phyloP scores from a whole-genome alignment of 2,113 vertebrate genomes.

The Erinaceus europaeus region DNA sequence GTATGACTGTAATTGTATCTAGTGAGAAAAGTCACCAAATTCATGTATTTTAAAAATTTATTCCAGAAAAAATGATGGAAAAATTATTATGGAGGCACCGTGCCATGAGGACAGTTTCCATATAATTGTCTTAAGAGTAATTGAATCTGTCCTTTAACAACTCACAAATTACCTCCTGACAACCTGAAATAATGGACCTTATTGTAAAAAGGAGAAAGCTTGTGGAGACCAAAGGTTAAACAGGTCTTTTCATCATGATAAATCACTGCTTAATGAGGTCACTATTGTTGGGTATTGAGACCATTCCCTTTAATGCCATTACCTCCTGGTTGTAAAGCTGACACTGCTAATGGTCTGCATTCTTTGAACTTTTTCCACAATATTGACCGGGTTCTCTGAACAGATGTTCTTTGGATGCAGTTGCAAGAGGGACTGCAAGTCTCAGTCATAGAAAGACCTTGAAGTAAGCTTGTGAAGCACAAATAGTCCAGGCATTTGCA shows the following conservation, averaged over 20 bases:
- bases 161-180: conserved; percentile 86
- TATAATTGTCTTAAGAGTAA: conserved; percentile 80
- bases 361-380: conserved; percentile 97
- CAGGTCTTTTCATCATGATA: conserved; percentile 98
- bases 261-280: conserved; percentile 99
- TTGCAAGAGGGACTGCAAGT: conserved; percentile 76
- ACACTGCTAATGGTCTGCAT: conserved; percentile 94
- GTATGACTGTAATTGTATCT: neutral
- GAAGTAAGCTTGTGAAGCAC: conserved; percentile 56
- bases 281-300: conserved; percentile 92
- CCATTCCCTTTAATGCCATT: conserved; percentile 93
- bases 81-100: conserved; percentile 40
- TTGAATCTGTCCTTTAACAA: conserved; percentile 86
- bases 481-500: conserved; percentile 74
- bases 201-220: conserved; percentile 87
- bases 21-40: conserved; percentile 16
- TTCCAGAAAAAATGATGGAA: conserved; percentile 30
- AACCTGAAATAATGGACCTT: conserved; percentile 87
- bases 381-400: conserved; percentile 96
- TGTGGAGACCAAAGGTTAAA: conserved; percentile 94
- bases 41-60: neutral
- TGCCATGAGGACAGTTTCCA: conserved; percentile 63
- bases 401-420: conserved; percentile 93
- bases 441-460: conserved; percentile 17
- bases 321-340: conserved; percentile 98